A percentile compares a stretch with the other conserved stretches of the same genome.
phyloP scores from a whole-genome alignment of 2,797 vertebrate genomes.

The Alfaro cultratus region DNA sequence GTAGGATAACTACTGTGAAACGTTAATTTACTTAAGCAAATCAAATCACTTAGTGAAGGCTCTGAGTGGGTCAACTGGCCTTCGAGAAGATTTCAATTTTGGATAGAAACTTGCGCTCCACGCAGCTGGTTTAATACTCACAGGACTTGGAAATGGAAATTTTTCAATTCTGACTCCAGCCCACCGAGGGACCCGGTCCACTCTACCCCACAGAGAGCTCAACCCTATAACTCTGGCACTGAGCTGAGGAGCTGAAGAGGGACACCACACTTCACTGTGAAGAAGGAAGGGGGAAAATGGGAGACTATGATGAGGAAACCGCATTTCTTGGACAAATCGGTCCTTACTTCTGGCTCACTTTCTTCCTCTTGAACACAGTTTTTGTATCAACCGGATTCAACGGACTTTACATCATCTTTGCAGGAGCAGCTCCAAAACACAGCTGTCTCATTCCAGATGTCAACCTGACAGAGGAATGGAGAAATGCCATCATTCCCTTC shows the following conservation, averaged over 20 bases:
- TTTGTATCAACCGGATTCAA: conserved; percentile 90
- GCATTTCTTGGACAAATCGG: conserved; percentile 87
- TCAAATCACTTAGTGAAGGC: conserved; percentile 27
- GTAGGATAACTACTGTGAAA: conserved; percentile 20
- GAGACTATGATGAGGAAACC: conserved; percentile 83
- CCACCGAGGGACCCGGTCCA: conserved; percentile 46
- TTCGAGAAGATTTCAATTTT: conserved; percentile 3
- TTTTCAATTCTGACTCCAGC: conserved; percentile 47
- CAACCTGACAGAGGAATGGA: conserved; percentile 88
- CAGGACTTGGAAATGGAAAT: conserved; percentile 27
- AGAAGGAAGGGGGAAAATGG: conserved; percentile 72
- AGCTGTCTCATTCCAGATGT: conserved; percentile 81
- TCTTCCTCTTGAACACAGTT: conserved; percentile 88
- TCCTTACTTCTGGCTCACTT: conserved; percentile 84
- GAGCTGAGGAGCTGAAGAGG: conserved; percentile 37
- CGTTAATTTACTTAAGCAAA: conserved; percentile 48
- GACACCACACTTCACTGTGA: conserved; percentile 30
- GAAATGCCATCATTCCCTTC: conserved; percentile 82
- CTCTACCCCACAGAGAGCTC: conserved; percentile 47
- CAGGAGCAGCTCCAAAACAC: conserved; percentile 85
- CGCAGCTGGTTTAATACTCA: conserved; percentile 42
- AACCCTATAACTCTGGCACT: conserved; percentile 35
- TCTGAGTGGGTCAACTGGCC: background rate
- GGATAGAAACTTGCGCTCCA: conserved; percentile 7
- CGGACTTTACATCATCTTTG: conserved; percentile 85